Evolutionary conservation across 2,113 vertebrate species (phyloP).

Genomic region (Gnathonemus echidnorhynchus): DNA sequence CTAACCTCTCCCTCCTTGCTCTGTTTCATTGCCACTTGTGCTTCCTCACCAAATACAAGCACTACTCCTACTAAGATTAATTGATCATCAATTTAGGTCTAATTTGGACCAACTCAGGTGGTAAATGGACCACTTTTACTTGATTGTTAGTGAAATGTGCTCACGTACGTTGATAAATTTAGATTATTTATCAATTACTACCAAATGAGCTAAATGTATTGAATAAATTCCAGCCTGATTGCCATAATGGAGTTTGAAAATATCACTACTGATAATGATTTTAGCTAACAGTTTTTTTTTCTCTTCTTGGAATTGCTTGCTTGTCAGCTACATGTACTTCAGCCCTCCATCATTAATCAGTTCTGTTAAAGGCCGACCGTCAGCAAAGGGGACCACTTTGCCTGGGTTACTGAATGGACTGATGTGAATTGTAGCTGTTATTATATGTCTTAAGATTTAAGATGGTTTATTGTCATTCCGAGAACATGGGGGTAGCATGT

Average conservation of each 20-base stretch:
- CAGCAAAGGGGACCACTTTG: constrained; percentile 93
- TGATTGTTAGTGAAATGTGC: constrained; percentile 99
- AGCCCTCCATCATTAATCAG: constrained; percentile 99
- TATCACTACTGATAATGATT: constrained; percentile 99
- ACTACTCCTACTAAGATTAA: constrained; percentile 99
- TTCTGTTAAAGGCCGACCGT: constrained; percentile 95
- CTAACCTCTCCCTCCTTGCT: constrained; percentile 90
- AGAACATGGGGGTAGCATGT: no score
- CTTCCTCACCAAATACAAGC: constrained; percentile 91
- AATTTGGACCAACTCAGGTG: constrained; percentile 99
- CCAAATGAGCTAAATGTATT: constrained; percentile 99
- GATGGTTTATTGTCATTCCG: no score
- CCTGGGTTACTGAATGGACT: constrained; percentile 56
- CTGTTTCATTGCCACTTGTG: constrained; percentile 87
- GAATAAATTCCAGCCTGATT: constrained; percentile 99
- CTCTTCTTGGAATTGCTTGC: constrained; percentile 90
- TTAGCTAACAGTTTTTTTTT: constrained; percentile 98
- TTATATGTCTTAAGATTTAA: neutral
- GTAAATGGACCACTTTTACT: constrained; percentile 99
- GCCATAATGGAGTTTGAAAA: constrained; percentile 99
- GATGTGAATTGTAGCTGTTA: neutral
- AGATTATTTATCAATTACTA: constrained; percentile 99
- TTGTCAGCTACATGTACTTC: constrained; percentile 90
- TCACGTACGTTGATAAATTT: constrained; percentile 99
- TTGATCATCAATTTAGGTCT: constrained; percentile 99